Evolutionary conservation across 2,113 vertebrate genomes (phyloP).

Genomic region (Hymenochirus boettgeri): DNA sequence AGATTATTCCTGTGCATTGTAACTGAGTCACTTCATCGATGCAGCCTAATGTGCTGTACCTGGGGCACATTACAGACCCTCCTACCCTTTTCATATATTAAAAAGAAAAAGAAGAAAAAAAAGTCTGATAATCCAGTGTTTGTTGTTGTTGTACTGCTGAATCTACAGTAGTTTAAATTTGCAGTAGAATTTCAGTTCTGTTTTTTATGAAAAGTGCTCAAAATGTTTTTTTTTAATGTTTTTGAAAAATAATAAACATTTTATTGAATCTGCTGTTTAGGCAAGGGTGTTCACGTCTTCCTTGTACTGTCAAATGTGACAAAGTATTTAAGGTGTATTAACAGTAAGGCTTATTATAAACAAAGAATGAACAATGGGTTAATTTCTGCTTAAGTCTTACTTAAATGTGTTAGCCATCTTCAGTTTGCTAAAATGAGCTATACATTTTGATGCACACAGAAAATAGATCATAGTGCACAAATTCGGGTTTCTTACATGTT

Average conservation of each 20-base stretch:
- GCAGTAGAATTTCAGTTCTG: constrained; percentile 85
- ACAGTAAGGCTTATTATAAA: too few relatives aligned
- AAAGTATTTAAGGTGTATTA: too few relatives aligned
- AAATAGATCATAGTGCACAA: too few relatives aligned
- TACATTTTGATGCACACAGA: too few relatives aligned
- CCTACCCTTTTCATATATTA: constrained; percentile 78
- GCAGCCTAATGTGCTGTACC: constrained; percentile 73
- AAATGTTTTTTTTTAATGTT: constrained; percentile 91
- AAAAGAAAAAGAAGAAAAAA: constrained; percentile 75
- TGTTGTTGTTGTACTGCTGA: constrained; percentile 88
- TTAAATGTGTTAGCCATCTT: too few relatives aligned
- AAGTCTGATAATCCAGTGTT: constrained; percentile 58
- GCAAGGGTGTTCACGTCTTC: neutral
- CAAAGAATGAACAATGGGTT: too few relatives aligned
- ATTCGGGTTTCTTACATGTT: too few relatives aligned
- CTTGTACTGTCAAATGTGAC: neutral
- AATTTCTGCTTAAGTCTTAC: too few relatives aligned
- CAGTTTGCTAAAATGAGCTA: too few relatives aligned
- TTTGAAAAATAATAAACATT: constrained; percentile 94
- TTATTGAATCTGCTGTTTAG: constrained; percentile 79
- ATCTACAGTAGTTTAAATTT: constrained; percentile 96
- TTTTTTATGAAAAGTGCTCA: constrained; percentile 89
- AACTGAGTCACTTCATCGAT: constrained; percentile 80
- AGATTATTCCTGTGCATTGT: constrained; percentile 76
- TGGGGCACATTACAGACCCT: constrained; percentile 71